phyloP scores from a whole-genome alignment of 2,888 invertebrate genomes.

The Torymus texanus region DNA sequence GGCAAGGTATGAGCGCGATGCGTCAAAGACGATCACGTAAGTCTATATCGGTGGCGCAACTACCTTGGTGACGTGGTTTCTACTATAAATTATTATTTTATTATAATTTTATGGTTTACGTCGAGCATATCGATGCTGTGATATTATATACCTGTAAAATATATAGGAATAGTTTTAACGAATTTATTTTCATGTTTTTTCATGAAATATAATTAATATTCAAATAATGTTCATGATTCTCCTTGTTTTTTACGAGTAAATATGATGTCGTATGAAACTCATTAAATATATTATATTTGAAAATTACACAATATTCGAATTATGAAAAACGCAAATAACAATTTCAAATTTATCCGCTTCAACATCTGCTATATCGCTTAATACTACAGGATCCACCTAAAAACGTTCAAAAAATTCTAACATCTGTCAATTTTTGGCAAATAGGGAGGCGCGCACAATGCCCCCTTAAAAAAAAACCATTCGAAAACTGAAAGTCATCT shows the following conservation, averaged over 20 bases:
- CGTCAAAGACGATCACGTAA: slow-evolving; percentile 22
- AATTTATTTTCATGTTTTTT: no score
- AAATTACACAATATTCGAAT: no score
- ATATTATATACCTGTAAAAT: no score
- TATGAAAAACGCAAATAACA: neutral
- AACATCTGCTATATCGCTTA: slow-evolving; percentile 1
- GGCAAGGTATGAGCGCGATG: slow-evolving; percentile 1
- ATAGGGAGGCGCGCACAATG: slow-evolving; percentile 27
- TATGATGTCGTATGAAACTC: no score
- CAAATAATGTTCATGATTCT: no score
- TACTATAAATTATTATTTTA: neutral
- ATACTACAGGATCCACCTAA: neutral
- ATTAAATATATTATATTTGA: no score
- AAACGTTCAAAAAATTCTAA: neutral
- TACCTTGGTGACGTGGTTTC: neutral
- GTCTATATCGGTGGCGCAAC: slow-evolving; percentile 10
- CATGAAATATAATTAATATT: no score
- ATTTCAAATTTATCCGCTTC: neutral
- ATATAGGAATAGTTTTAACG: no score
- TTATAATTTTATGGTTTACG: neutral
- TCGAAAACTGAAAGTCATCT: slow-evolving; percentile 23
- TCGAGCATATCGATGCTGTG: neutral
- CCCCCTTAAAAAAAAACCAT: no score
- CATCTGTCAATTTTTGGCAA: slow-evolving; percentile 41
- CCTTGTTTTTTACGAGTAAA: no score